phyloP scores from a whole-genome alignment of 2,113 vertebrate genomes.

The Actenoides lindsayi region DNA sequence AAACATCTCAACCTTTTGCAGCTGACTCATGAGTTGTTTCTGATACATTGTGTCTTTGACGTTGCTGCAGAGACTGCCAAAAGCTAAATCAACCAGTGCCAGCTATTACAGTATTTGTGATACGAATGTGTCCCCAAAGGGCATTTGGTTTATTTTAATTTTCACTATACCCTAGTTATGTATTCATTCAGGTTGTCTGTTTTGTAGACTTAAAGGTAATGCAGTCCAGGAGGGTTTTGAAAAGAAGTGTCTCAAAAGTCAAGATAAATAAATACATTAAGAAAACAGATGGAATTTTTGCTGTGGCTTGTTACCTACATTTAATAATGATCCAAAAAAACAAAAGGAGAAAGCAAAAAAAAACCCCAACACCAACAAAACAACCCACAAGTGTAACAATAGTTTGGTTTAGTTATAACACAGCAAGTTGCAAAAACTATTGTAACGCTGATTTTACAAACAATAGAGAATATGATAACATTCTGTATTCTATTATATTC shows the following conservation, averaged over 20 bases:
- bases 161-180: slow-evolving; percentile 39
- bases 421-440: neutral
- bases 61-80: slow-evolving; percentile 8
- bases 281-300: neutral
- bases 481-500: neutral
- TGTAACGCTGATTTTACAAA: neutral
- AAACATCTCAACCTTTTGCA: neutral
- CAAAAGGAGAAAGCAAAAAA: neutral
- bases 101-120: slow-evolving; percentile 2
- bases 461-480: neutral
- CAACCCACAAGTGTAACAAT: neutral
- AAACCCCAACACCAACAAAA: neutral
- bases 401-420: neutral
- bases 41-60: slow-evolving; percentile 17
- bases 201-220: neutral
- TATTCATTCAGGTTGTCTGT: neutral
- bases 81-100: neutral
- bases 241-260: slow-evolving; percentile 46
- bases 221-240: neutral
- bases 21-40: slow-evolving; percentile 49
- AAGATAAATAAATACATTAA: neutral
- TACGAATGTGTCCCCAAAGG: neutral
- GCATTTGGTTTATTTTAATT: slow-evolving; percentile 27
- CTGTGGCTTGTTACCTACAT: slow-evolving; percentile 1
- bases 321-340: neutral